phyloP scores from a whole-genome alignment of 2,113 vertebrate species.

The Engraulis encrasicolus region DNA sequence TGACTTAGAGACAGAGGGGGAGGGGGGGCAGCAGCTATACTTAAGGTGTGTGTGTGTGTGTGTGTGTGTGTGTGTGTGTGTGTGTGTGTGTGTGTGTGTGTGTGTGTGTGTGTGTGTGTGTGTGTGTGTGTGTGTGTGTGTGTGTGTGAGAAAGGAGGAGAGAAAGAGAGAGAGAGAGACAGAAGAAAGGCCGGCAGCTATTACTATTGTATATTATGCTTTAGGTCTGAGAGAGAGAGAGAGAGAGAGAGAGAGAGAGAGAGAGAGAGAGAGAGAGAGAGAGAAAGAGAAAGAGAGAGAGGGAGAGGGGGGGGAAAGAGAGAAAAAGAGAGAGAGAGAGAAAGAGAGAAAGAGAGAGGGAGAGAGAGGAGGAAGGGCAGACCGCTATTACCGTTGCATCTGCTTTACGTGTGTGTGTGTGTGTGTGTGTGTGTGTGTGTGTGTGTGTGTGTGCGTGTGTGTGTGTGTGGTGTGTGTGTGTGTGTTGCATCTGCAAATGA shows the following conservation, averaged over 20 bases:
- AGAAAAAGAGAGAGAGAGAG: neutral
- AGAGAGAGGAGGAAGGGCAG: neutral
- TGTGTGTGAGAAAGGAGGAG: no score
- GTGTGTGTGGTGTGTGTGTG: no score
- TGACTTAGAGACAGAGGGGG: no score
- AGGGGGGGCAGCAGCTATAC: no score
- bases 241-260: neutral
- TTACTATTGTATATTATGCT: no score
- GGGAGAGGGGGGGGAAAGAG: neutral
- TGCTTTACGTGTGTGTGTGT: no score
- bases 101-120: neutral
- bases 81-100: neutral
- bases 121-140: neutral
- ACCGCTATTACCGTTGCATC: neutral
- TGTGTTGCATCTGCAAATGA: no score
- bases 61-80: neutral
- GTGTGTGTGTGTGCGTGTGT: conserved; percentile 4
- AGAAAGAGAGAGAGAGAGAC: no score
- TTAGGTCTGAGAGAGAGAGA: neutral
- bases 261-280: no score
- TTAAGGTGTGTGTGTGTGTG: neutral
- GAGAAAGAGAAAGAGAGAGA: neutral
- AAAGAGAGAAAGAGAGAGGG: neutral
- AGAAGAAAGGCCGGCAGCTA: no score
- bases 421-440: neutral